Evolutionary conservation across 2,888 invertebrate species (phyloP).

Genomic region (Orchesella flavescens): DNA sequence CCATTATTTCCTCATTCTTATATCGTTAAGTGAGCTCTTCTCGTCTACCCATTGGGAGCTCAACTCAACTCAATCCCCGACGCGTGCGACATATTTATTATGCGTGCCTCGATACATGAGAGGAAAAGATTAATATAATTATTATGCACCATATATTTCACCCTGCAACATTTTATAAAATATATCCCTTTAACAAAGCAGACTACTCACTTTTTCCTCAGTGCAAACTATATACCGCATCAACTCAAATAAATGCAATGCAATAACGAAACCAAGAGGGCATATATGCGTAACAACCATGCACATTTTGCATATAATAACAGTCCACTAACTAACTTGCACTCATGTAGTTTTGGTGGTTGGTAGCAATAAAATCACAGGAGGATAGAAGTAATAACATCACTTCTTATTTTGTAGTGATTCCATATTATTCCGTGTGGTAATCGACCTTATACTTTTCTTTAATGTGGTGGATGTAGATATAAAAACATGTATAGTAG

Average conservation of each 20-base stretch:
- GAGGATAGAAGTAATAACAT: not conserved
- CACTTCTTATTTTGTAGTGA: not conserved
- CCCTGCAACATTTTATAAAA: not conserved
- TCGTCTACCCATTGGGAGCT: not conserved
- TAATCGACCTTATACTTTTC: conserved; percentile 23
- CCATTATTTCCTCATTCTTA: conserved; percentile 57
- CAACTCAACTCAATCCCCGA: not conserved
- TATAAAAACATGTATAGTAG: not conserved
- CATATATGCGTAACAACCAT: not conserved
- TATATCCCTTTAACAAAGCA: too few relatives aligned
- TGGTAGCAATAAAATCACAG: not conserved
- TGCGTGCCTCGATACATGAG: not conserved
- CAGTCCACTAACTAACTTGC: conserved; percentile 21
- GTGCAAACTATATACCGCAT: not conserved
- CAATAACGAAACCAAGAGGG: too few relatives aligned
- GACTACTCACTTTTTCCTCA: conserved; percentile 15
- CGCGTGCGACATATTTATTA: conserved; percentile 4
- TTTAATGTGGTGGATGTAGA: not conserved
- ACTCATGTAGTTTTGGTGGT: not conserved
- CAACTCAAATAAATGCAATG: too few relatives aligned
- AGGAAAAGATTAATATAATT: conserved; percentile 14
- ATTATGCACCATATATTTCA: conserved; percentile 25
- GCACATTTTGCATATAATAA: conserved; percentile 58
- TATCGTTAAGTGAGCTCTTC: conserved; percentile 47
- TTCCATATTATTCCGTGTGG: not conserved